Evolutionary conservation across 2,888 invertebrate species (phyloP).

Genomic region (Hyles lineata): DNA sequence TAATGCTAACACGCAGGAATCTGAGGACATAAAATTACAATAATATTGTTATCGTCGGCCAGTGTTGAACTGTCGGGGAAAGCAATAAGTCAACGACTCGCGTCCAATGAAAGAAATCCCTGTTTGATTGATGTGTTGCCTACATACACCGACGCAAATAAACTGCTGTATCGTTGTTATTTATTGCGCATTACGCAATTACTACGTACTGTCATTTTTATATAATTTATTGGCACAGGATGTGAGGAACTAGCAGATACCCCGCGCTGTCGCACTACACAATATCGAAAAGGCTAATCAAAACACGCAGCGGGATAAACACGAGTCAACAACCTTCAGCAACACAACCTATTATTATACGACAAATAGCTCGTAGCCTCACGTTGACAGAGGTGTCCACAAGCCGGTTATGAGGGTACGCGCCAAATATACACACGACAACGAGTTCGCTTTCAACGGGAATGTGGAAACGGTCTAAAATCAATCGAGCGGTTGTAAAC

Average conservation of each 20-base stretch:
- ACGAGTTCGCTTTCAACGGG: too few relatives aligned
- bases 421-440: too few relatives aligned
- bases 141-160: conserved; percentile 50
- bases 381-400: too few relatives aligned
- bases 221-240: conserved; percentile 24
- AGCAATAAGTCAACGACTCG: conserved; percentile 75
- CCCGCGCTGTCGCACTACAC: background rate
- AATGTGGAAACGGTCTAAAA: background rate
- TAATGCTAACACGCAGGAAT: conserved; percentile 50
- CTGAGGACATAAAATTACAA: conserved; percentile 58
- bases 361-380: too few relatives aligned
- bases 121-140: conserved; percentile 54
- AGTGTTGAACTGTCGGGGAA: conserved; percentile 65
- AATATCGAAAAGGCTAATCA: background rate
- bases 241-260: conserved; percentile 22
- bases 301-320: background rate
- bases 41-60: conserved; percentile 72
- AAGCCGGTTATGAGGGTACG: too few relatives aligned
- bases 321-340: background rate
- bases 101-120: conserved; percentile 64
- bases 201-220: conserved; percentile 24
- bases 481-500: background rate
- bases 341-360: too few relatives aligned
- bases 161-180: conserved; percentile 51
- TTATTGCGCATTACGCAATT: conserved; percentile 53